A percentile compares a stretch with the other conserved stretches of the same genome.
phyloP scores from a whole-genome alignment of 1,140 invertebrate genomes.

The Holotrichia oblita region DNA sequence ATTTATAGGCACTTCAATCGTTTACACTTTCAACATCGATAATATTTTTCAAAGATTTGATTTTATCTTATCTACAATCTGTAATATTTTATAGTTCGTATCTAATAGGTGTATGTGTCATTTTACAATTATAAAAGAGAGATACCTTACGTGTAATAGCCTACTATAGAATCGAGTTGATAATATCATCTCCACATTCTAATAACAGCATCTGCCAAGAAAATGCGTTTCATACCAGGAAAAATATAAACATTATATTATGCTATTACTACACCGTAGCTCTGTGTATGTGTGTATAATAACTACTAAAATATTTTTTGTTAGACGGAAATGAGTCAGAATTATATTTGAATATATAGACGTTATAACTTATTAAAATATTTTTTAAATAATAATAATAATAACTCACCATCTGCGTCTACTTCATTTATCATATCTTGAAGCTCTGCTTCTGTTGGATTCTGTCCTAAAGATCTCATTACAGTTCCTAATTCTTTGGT shows the following conservation, averaged over 20 bases:
- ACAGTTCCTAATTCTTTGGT: conserved; percentile 99
- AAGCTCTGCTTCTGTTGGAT: conserved; percentile 98
- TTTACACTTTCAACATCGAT: too few relatives aligned
- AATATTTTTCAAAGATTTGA: too few relatives aligned
- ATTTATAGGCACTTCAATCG: too few relatives aligned
- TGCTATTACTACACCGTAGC: background rate
- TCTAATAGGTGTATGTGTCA: too few relatives aligned
- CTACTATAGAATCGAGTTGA: too few relatives aligned
- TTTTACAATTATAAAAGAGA: too few relatives aligned
- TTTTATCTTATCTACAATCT: too few relatives aligned
- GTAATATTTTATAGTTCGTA: too few relatives aligned
- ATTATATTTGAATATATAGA: conserved; percentile 9
- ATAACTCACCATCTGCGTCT: conserved; percentile 93
- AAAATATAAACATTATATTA: background rate
- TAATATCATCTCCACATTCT: too few relatives aligned
- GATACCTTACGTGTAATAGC: too few relatives aligned
- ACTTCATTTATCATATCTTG: conserved; percentile 99
- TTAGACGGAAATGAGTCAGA: conserved; percentile 19
- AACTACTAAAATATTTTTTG: background rate
- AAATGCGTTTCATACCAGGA: background rate
- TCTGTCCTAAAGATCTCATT: conserved; percentile 98
- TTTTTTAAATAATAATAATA: background rate
- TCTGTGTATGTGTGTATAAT: too few relatives aligned
- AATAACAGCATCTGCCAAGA: background rate
- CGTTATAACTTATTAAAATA: conserved; percentile 6